phyloP scores from a whole-genome alignment of 2,888 invertebrate genomes.

The Conops quadrifasciatus region DNA sequence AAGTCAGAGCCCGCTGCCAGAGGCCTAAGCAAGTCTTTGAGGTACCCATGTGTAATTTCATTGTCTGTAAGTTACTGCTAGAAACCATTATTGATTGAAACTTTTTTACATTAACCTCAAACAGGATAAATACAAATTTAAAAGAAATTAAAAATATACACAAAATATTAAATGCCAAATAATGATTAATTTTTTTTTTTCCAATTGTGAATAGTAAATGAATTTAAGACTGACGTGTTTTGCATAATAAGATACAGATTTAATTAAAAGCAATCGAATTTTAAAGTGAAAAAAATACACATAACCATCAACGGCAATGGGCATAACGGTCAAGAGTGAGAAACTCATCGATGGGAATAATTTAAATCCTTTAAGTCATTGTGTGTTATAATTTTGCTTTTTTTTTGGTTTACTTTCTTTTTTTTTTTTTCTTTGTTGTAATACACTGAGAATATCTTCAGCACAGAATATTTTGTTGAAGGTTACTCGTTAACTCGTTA shows the following conservation, averaged over 20 bases:
- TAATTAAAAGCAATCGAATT: slow-evolving; percentile 26
- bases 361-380: slow-evolving; percentile 23
- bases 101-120: too few relatives aligned
- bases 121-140: too few relatives aligned
- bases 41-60: too few relatives aligned
- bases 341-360: slow-evolving; percentile 5
- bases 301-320: slow-evolving; percentile 13
- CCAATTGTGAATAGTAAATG: background rate
- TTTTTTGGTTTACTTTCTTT: background rate
- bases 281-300: slow-evolving; percentile 23
- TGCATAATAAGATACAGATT: slow-evolving; percentile 21
- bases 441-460: background rate
- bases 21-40: too few relatives aligned
- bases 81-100: too few relatives aligned
- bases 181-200: background rate
- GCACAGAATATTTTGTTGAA: too few relatives aligned
- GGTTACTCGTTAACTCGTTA: too few relatives aligned
- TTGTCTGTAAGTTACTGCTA: too few relatives aligned
- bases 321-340: background rate
- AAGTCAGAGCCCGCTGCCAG: too few relatives aligned
- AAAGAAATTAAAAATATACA: too few relatives aligned
- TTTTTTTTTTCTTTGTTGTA: background rate
- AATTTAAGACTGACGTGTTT: background rate
- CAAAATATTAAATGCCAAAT: background rate
- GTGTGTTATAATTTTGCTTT: background rate